Evolutionary conservation across 2,888 invertebrate genomes (phyloP).

Genomic region (Pollenia griseotomentosa): DNA sequence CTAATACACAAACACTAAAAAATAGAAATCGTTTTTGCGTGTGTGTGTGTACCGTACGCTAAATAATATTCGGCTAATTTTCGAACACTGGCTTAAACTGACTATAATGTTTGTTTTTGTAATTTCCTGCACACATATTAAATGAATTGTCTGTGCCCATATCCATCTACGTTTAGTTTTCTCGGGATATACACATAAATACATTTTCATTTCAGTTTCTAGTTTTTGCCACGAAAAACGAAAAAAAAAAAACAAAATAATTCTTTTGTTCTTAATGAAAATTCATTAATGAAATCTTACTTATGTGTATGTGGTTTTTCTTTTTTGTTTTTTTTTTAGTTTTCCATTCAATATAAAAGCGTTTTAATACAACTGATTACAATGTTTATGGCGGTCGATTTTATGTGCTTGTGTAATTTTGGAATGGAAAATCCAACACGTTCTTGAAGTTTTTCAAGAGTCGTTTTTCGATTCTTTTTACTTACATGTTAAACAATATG

Average conservation of each 20-base stretch:
- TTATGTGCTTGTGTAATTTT: background rate
- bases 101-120: too few relatives aligned
- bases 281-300: conserved; percentile 57
- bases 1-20: too few relatives aligned
- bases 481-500: conserved; percentile 28
- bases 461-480: background rate
- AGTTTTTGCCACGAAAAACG: conserved; percentile 2
- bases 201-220: background rate
- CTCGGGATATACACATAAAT: background rate
- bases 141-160: too few relatives aligned
- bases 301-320: background rate
- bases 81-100: too few relatives aligned
- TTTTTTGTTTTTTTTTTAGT: conserved; percentile 1
- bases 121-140: too few relatives aligned
- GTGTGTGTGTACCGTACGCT: too few relatives aligned
- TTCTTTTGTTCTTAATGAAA: conserved; percentile 58
- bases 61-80: too few relatives aligned
- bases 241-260: conserved; percentile 35
- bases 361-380: conserved; percentile 33
- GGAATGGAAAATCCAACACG: conserved; percentile 40
- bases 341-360: background rate
- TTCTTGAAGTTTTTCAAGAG: conserved; percentile 64
- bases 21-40: too few relatives aligned
- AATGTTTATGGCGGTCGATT: background rate
- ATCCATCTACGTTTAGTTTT: background rate